Conservation (phyloP, 1,140 invertebrate species). For the Sminthurides bifidus region DNA sequence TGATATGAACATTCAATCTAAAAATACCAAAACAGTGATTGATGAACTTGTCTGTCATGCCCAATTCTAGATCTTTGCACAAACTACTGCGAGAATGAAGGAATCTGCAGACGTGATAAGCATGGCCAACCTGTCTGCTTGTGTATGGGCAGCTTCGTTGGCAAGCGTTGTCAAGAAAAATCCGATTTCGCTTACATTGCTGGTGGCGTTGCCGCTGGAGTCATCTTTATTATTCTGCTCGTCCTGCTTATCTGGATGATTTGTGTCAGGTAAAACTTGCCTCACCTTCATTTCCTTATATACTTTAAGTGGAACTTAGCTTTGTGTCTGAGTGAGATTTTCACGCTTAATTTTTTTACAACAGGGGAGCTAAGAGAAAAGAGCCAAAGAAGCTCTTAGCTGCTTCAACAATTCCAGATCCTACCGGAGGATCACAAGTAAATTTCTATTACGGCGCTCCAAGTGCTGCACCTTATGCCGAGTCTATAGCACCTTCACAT, state of each 20-base stretch:
- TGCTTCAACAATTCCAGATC: slow-evolving; percentile 47
- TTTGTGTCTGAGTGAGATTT: background rate
- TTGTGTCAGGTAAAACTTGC: slow-evolving; percentile 58
- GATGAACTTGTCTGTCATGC: slow-evolving; percentile 15
- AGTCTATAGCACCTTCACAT: slow-evolving; percentile 78
- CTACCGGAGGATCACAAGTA: slow-evolving; percentile 61
- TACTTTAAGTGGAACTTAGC: background rate
- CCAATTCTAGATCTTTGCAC: slow-evolving; percentile 69
- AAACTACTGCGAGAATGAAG: slow-evolving; percentile 57
- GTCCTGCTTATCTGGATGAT: slow-evolving; percentile 94
- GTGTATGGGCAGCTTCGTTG: slow-evolving; percentile 82
- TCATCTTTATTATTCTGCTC: slow-evolving; percentile 81
- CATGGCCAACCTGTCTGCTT: slow-evolving; percentile 70
- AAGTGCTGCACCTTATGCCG: slow-evolving; percentile 65
- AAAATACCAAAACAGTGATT: background rate
- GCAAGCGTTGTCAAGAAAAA: slow-evolving; percentile 77
- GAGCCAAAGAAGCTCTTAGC: slow-evolving; percentile 78
- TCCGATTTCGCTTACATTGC: slow-evolving; percentile 90
- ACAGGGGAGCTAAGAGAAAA: slow-evolving; percentile 60
- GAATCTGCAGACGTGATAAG: slow-evolving; percentile 50
- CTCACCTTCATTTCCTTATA: background rate
- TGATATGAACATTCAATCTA: background rate
- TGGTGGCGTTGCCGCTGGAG: slow-evolving; percentile 78
- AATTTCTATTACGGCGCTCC: slow-evolving; percentile 92
- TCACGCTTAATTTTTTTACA: slow-evolving; percentile 9